Evolutionary conservation across 1,140 invertebrate genomes (phyloP), one percentile per base, ranked within the genome.

Genomic region (Saccostrea cuccullata): DNA sequence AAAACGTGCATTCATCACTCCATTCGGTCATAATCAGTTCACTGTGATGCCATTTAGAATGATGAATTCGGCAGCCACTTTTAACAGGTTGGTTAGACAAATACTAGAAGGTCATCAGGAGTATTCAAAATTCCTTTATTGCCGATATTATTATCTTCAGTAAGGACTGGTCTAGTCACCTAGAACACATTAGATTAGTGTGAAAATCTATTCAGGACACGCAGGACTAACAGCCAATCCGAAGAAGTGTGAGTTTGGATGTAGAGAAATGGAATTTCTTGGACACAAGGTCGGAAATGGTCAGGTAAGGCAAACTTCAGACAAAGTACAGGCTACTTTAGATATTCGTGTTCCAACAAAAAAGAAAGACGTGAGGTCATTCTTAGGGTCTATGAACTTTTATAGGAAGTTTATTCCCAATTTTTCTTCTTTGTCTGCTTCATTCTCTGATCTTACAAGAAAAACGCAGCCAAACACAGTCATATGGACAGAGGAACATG

Each of bases 311-410:
- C 92, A 93, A 20, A 91, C 94, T 89, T 84, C 84, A 64, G 91
- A 90, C 13, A 94, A 94, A 88, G 87, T 95, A 15, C 67, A 90
- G 86, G 92, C 94, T n/a, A 95, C 96, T 36, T 70, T 82, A 58
- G 85, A 94, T 56, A 90, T 93, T 40, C 88, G 73, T 40, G 55
- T 55, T 40, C 95, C 94, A 17, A 87, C 88, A 64, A 93, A 92
- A 26, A 93, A 94, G 86, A 94, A 93, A 87, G 91, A 95, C 17
- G 85, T 96, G 2, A 20, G 88, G 9, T 85, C 73, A 20, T 92
- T 92, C 55, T 55, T 91, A 55, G 91, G 91, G 0, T 58, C 91
- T 30, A 87, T 87, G n/a, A 83, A 84, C 12, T 92, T 85, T 73
- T 91, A 89, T 47, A 55, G 88, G 9, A 84, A 73, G n/a, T 86